A percentile compares a stretch with the other conserved stretches of the same genome.
Evolutionary conservation across 2,113 vertebrate genomes (phyloP).

Genomic region (Sigmodon hispidus): DNA sequence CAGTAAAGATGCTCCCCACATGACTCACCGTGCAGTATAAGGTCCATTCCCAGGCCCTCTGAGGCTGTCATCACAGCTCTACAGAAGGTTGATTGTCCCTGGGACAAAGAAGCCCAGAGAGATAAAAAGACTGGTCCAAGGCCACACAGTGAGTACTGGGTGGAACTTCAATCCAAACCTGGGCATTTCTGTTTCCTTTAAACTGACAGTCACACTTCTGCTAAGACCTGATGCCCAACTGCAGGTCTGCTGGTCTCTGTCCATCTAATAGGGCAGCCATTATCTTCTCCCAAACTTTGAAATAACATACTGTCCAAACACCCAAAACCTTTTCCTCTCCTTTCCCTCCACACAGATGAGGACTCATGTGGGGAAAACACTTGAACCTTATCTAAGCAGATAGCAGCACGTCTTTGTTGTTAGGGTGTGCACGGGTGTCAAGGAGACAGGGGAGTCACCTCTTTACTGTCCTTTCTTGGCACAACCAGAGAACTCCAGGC

Average conservation of each 20-base stretch:
- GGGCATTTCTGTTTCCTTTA: accelerated
- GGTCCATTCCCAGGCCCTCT: too few relatives aligned
- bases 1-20: too few relatives aligned
- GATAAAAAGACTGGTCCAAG: not conserved
- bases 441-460: too few relatives aligned
- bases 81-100: accelerated
- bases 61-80: not conserved
- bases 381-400: too few relatives aligned
- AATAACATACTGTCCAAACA: not conserved
- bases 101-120: not conserved
- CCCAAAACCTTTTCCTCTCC: not conserved
- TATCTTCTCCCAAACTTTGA: not conserved
- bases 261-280: not conserved
- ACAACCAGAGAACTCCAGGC: not conserved
- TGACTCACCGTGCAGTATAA: too few relatives aligned
- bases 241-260: not conserved
- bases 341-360: not conserved
- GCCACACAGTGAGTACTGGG: not conserved
- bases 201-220: not conserved
- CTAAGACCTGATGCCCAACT: not conserved
- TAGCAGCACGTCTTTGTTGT: not conserved
- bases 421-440: not conserved
- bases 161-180: not conserved
- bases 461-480: not conserved
- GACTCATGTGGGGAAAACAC: not conserved